A percentile compares a stretch with the other conserved stretches of the same genome.
These are phyloP conservation scores for Timandra comae DNA, from an alignment of 2,888 invertebrate species.

Conservation along the genomic window DNA sequence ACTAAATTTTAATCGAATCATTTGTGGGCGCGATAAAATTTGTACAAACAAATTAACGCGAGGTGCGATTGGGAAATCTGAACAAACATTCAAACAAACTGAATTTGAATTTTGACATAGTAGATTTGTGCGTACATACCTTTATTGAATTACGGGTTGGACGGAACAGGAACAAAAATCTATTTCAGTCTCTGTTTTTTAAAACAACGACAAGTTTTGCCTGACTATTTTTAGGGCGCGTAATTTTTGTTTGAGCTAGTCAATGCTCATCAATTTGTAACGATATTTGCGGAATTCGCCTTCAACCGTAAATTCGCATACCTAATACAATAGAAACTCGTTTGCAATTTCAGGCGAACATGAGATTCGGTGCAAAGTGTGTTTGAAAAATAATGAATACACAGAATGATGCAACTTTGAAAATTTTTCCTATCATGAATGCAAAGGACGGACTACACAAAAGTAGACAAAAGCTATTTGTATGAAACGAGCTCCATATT, in stretches of 20 bases:
- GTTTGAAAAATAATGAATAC: constrained; percentile 12
- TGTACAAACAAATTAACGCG: constrained; percentile 65
- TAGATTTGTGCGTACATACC: constrained; percentile 12
- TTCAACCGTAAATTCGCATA: background rate
- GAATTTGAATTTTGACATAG: constrained; percentile 42
- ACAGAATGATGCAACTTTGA: constrained; percentile 15
- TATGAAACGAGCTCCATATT: constrained; percentile 35
- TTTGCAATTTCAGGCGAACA: constrained; percentile 6
- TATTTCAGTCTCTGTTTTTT: background rate
- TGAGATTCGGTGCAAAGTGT: constrained; percentile 2
- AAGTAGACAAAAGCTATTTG: constrained; percentile 26
- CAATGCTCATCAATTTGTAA: too few species aligned
- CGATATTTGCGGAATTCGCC: too few species aligned
- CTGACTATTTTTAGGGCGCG: too few species aligned
- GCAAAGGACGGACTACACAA: constrained; percentile 27
- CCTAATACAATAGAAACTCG: background rate
- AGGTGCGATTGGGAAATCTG: constrained; percentile 63
- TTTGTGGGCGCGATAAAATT: constrained; percentile 51
- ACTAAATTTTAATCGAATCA: constrained; percentile 58
- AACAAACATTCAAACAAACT: constrained; percentile 49
- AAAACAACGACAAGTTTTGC: too few species aligned
- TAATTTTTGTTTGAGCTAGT: too few species aligned
- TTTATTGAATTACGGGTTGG: constrained; percentile 14
- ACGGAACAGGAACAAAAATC: background rate
- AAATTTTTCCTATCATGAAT: constrained; percentile 19